A percentile compares a stretch with the other conserved stretches of the same genome.
Conservation (phyloP, 2,797 vertebrate genomes). For the Bucorvus abyssinicus region DNA sequence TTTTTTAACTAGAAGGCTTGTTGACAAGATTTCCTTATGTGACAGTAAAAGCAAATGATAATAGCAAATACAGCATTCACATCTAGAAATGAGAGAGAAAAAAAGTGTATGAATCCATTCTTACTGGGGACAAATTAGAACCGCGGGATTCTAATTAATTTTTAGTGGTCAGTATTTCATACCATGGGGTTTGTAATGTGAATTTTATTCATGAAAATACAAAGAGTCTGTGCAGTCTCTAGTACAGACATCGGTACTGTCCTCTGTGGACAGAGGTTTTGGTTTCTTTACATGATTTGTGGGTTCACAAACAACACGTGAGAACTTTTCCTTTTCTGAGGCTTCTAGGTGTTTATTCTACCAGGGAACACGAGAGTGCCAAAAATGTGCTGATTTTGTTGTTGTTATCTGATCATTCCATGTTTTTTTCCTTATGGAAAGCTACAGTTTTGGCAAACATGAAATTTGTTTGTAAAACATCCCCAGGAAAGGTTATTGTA, state of each 20-base stretch:
- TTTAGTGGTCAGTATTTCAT: not conserved
- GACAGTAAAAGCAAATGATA: not conserved
- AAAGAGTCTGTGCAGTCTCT: not conserved
- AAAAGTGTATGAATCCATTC: not conserved
- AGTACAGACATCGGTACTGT: not conserved
- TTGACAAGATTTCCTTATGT: not conserved
- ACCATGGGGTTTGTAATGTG: not conserved
- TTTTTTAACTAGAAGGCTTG: not conserved
- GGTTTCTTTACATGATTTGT: not conserved
- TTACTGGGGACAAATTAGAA: not conserved
- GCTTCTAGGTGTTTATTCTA: not conserved
- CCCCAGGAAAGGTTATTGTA: not conserved
- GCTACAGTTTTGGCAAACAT: not conserved
- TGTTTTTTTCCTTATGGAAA: not conserved
- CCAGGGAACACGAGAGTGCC: not conserved
- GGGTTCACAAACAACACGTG: not conserved
- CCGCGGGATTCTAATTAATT: not conserved
- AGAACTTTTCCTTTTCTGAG: not conserved
- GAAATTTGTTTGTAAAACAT: not conserved
- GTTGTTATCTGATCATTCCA: not conserved
- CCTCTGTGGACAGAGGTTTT: not conserved
- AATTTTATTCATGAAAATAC: not conserved
- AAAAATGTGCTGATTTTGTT: not conserved
- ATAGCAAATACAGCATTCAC: not conserved
- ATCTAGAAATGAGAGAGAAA: not conserved